These are phyloP conservation scores for Cynopterus sphinx DNA, from an alignment of 2,797 vertebrate genomes.

Conservation along the genomic window DNA sequence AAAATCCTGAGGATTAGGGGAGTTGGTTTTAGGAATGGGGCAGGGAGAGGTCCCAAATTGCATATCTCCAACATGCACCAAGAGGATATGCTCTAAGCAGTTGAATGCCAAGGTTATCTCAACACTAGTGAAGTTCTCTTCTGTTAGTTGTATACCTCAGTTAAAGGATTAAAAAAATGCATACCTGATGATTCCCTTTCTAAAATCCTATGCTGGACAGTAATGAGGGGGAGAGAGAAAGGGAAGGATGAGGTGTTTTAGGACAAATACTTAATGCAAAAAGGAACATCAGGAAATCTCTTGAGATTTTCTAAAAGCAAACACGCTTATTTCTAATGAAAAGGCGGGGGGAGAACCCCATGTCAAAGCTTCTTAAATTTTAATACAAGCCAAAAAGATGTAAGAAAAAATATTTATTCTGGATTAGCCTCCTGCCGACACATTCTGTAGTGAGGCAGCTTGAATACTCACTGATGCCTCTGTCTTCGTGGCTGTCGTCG, in stretches of 20 bases:
- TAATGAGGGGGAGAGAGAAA: neutral
- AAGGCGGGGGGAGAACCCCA: neutral
- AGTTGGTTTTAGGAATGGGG: neutral
- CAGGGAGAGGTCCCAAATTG: neutral
- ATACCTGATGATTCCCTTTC: neutral
- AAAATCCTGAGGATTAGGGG: neutral
- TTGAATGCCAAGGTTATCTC: neutral
- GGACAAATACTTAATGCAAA: neutral
- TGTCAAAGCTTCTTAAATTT: conserved; percentile 45
- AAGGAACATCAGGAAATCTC: neutral
- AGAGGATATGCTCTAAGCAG: neutral
- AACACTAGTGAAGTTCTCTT: neutral
- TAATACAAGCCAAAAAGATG: conserved; percentile 52
- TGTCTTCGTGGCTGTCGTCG: conserved; percentile 97
- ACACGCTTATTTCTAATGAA: neutral
- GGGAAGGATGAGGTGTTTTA: neutral
- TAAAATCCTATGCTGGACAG: neutral
- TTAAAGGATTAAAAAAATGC: neutral
- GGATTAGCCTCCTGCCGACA: neutral
- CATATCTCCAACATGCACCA: neutral
- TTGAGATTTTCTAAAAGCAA: conserved; percentile 29
- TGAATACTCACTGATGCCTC: conserved; percentile 95
- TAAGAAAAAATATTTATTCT: neutral
- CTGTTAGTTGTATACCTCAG: neutral
- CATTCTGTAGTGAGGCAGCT: neutral